Evolutionary conservation across 1,140 invertebrate species (phyloP), one percentile per base, ranked within the genome.

Genomic region (Drosophila eugracilis): DNA sequence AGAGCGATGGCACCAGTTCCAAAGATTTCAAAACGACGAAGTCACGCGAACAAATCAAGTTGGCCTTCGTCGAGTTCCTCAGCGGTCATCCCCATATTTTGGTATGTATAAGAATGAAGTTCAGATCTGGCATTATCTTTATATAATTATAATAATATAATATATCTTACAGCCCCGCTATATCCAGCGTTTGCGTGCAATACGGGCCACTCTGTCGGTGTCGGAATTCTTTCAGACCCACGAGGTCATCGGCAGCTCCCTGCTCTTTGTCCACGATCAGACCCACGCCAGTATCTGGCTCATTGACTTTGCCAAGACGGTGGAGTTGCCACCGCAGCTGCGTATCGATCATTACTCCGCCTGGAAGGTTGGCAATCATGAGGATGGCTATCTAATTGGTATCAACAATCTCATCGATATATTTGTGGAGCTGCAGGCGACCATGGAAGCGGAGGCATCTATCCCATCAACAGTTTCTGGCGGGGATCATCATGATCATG

Each of bases 11-110:
- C 30, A 96, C 95, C 48, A 97, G 97, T 47, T 96, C 95, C 67
- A 99, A 98, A 93, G 97, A 99, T 91, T 99, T 98, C 91, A 99
- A 99, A 92, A 99, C 97, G n/a, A 98, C 97, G 3, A 96, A 97
- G 92, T 96, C 95, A 21, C 94, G 94, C 77, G 95, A 97, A 34
- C 94, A 96, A 92, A 96, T 99, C 24, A 94, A 95, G 65, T 94
- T 96, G 76, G 95, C 96, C 9, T 95, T 99, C 75, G 94, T 92
- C 78, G 95, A 96, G 59, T 99, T 99, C 91, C 95, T 97, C 0
- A 94, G 94, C 54, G 95, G 94, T 62, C 97, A 96, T 92, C 94
- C 95, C 42, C 95, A 95, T 85, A 94, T 95, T 77, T 93, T 96
- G 90, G 96, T 97, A 92, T 94, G 95, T 94, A 30, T 12, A n/a